Percentiles rank a stretch among this genome's conserved stretches.
Evolutionary conservation across 2,888 invertebrate species (phyloP).

Genomic region (Troglohyphantes excavatus): DNA sequence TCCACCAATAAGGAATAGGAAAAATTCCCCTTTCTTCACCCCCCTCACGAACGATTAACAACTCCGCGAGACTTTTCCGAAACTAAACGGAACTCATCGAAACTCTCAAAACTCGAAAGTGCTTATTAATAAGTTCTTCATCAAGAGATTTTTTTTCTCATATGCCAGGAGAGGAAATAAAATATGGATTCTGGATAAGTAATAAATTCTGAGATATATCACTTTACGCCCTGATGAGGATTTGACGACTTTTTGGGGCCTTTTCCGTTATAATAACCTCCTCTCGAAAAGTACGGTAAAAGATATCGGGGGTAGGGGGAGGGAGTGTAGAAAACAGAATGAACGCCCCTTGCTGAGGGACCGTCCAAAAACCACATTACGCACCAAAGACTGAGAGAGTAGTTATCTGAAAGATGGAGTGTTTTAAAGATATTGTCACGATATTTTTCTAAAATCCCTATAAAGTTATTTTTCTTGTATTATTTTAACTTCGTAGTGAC

Average conservation of each 20-base stretch:
- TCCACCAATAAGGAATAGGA: too few relatives aligned
- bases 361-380: too few relatives aligned
- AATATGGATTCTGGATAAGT: constrained; percentile 69
- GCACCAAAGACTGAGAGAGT: too few relatives aligned
- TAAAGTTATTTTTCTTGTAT: too few relatives aligned
- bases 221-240: constrained; percentile 61
- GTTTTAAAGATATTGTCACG: too few relatives aligned
- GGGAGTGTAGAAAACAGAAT: constrained; percentile 18
- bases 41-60: constrained; percentile 16
- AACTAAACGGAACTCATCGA: constrained; percentile 8
- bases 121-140: constrained; percentile 58
- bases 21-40: not conserved
- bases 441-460: too few relatives aligned
- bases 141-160: constrained; percentile 9
- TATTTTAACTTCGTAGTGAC: too few relatives aligned
- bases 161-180: constrained; percentile 27
- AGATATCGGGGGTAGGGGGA: not conserved
- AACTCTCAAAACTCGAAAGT: constrained; percentile 3
- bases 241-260: constrained; percentile 58
- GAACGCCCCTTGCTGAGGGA: constrained; percentile 6
- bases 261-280: constrained; percentile 58
- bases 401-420: too few relatives aligned
- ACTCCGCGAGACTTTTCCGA: not conserved
- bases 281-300: constrained; percentile 9
- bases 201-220: constrained; percentile 69